Conservation (phyloP, 2,888 invertebrate species). For the Plebejus argus region DNA sequence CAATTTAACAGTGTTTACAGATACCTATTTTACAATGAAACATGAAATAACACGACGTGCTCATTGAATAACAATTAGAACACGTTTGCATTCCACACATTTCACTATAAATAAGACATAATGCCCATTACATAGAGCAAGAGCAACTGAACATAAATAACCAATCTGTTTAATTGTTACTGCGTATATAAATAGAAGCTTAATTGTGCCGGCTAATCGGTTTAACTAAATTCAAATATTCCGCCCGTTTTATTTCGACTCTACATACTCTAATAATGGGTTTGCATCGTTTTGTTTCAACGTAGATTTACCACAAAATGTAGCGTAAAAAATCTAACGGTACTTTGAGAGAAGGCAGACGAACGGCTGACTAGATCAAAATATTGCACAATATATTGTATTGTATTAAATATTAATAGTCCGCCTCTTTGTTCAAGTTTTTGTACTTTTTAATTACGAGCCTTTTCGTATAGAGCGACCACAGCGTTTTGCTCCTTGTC, state of each 20-base stretch:
- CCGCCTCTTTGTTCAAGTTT: neutral
- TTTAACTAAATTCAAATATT: constrained; percentile 28
- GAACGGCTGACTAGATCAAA: neutral
- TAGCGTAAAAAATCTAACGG: neutral
- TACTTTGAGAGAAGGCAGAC: neutral
- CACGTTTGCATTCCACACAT: constrained; percentile 16
- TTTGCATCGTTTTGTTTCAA: neutral
- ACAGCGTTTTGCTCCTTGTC: constrained; percentile 13
- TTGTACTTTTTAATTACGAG: constrained; percentile 16
- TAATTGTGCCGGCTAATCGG: constrained; percentile 24
- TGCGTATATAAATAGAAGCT: constrained; percentile 25
- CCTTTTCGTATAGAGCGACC: constrained; percentile 13
- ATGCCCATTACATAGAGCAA: constrained; percentile 10
- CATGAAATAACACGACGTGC: neutral
- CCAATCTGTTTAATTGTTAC: constrained; percentile 16
- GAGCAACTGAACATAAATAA: constrained; percentile 20
- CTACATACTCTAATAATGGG: constrained; percentile 19
- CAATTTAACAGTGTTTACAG: neutral
- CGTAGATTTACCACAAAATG: neutral
- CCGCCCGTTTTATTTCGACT: constrained; percentile 12
- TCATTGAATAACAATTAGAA: neutral
- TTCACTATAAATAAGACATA: constrained; percentile 6
- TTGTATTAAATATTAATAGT: neutral
- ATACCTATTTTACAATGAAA: neutral
- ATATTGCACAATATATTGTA: constrained; percentile 17